A percentile compares a stretch with the other conserved stretches of the same genome.
These are phyloP conservation scores for Crossaster papposus DNA, from an alignment of 53 echinoderm and acorn worm species.

Conservation along the genomic window DNA sequence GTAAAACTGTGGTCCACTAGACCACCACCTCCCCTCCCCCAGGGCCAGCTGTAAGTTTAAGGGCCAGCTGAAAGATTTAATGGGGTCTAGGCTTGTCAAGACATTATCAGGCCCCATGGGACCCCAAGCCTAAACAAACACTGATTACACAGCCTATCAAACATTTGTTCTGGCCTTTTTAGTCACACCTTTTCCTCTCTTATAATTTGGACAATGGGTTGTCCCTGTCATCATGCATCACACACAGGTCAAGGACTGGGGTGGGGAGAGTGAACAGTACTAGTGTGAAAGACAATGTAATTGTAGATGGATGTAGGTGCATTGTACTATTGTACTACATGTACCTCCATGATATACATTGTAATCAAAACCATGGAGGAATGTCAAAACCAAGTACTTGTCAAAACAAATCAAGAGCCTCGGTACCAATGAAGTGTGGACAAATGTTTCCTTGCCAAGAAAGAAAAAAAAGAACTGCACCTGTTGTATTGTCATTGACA, in stretches of 20 bases:
- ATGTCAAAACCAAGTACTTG: background rate
- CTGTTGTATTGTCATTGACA: background rate
- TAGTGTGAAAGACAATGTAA: background rate
- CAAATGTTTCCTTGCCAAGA: background rate
- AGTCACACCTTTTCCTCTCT: conserved; percentile 4
- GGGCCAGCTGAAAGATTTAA: conserved; percentile 13
- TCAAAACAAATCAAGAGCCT: background rate
- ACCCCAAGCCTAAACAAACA: conserved; percentile 39
- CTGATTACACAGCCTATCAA: background rate
- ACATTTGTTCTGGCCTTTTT: conserved; percentile 22
- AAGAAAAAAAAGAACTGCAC: background rate
- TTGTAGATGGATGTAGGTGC: background rate
- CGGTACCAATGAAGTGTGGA: background rate
- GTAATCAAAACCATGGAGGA: too few species aligned
- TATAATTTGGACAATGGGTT: background rate
- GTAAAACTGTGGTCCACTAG: conserved; percentile 4
- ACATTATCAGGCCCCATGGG: conserved; percentile 8
- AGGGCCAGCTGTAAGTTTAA: background rate
- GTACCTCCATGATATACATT: too few species aligned
- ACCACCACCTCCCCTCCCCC: background rate
- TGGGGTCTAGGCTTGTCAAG: background rate
- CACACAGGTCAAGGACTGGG: conserved; percentile 41
- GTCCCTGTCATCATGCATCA: conserved; percentile 1
- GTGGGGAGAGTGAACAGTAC: background rate
- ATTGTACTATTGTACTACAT: too few species aligned